These are phyloP conservation scores for Micoletzkya japonica DNA, from an alignment of 2,888 invertebrate genomes.

Conservation along the genomic window DNA sequence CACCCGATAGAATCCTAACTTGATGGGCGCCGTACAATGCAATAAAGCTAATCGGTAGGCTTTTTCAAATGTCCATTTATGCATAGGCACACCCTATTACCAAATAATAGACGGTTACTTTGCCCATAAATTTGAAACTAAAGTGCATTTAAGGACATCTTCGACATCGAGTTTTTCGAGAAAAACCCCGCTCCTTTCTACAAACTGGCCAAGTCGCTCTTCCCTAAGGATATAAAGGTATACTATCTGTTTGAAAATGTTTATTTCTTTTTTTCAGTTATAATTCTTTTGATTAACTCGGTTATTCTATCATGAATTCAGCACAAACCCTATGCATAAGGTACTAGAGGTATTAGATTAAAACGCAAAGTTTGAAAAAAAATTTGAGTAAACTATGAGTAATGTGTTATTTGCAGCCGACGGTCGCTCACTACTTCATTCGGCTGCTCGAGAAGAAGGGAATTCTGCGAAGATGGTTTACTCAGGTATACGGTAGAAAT, in stretches of 20 bases:
- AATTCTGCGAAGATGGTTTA: constrained; percentile 69
- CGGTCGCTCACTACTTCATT: constrained; percentile 74
- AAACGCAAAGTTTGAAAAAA: background rate
- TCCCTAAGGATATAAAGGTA: constrained; percentile 78
- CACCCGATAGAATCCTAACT: background rate
- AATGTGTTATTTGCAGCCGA: too few relatives aligned
- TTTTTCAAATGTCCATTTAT: too few relatives aligned
- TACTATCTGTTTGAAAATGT: constrained; percentile 5
- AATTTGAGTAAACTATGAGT: too few relatives aligned
- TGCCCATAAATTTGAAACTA: too few relatives aligned
- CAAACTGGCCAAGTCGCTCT: constrained; percentile 83
- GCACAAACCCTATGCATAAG: background rate
- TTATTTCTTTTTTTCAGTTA: constrained; percentile 8
- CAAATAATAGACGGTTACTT: too few relatives aligned
- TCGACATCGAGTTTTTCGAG: constrained; percentile 83
- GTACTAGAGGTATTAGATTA: background rate
- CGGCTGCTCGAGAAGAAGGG: constrained; percentile 81
- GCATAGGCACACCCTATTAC: too few relatives aligned
- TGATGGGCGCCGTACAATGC: too few relatives aligned
- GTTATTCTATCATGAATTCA: background rate
- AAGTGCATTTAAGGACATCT: constrained; percentile 75
- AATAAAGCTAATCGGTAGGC: too few relatives aligned
- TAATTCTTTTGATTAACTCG: constrained; percentile 4
- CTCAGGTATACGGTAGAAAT: constrained; percentile 66
- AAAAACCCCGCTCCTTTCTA: constrained; percentile 91